Conservation (phyloP, 2,113 vertebrate genomes). For the Callipepla squamata region DNA sequence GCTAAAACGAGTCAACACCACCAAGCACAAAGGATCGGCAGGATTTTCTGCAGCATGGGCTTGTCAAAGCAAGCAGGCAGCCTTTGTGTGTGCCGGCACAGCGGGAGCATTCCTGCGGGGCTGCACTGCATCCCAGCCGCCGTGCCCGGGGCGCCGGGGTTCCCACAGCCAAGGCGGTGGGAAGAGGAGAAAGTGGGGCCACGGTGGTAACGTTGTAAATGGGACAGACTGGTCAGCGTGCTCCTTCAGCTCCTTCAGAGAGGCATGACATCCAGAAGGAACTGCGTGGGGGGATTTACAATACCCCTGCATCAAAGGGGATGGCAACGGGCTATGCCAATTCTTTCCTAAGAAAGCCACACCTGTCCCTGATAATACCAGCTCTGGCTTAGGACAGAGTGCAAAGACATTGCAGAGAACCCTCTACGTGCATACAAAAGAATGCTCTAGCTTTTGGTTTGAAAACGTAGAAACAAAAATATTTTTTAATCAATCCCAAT, state of each 20-base stretch:
- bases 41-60: slow-evolving; percentile 61
- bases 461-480: neutral
- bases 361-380: neutral
- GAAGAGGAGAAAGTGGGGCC: slow-evolving; percentile 26
- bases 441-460: neutral
- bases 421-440: neutral
- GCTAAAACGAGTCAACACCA: slow-evolving; percentile 56
- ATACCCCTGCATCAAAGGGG: slow-evolving; percentile 44
- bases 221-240: slow-evolving; percentile 30
- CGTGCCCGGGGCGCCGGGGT: slow-evolving; percentile 3
- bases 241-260: slow-evolving; percentile 34
- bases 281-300: slow-evolving; percentile 44
- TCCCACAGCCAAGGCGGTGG: slow-evolving; percentile 52
- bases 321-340: neutral
- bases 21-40: slow-evolving; percentile 45
- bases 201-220: slow-evolving; percentile 26
- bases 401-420: neutral
- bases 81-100: slow-evolving; percentile 51
- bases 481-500: neutral
- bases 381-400: neutral
- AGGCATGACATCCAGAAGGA: slow-evolving; percentile 32
- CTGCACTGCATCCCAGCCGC: neutral
- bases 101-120: slow-evolving; percentile 56
- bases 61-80: slow-evolving; percentile 65
- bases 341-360: slow-evolving; percentile 7